Conservation (phyloP, 2,113 vertebrate species). For the Sclerurus mexicanus region DNA sequence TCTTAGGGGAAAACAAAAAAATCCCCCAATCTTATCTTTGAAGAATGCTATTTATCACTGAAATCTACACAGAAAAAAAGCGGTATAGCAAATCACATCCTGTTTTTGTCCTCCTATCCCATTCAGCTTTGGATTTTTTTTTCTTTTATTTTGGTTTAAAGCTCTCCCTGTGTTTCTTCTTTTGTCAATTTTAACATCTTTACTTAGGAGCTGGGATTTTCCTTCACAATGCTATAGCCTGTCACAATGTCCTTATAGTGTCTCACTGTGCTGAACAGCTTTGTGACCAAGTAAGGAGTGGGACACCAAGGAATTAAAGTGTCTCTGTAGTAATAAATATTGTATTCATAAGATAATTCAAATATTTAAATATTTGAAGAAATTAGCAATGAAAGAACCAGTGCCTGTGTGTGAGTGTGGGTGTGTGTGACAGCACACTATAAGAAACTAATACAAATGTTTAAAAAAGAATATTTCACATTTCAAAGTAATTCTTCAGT, state of each 20-base stretch:
- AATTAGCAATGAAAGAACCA: background rate
- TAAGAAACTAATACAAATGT: background rate
- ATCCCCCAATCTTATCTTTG: accelerated
- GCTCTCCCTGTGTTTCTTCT: background rate
- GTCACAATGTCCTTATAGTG: background rate
- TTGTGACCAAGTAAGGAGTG: background rate
- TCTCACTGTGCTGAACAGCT: background rate
- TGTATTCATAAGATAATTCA: background rate
- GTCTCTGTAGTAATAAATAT: background rate
- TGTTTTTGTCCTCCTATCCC: background rate
- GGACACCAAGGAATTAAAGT: background rate
- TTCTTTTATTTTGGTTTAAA: background rate
- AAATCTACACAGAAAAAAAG: background rate
- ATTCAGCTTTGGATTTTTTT: background rate
- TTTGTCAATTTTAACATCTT: background rate
- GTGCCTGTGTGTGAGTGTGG: accelerated
- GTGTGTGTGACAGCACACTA: background rate
- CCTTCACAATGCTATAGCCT: background rate
- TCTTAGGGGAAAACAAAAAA: background rate
- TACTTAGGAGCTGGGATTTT: background rate
- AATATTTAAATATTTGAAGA: background rate
- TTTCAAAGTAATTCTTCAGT: background rate
- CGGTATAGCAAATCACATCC: background rate
- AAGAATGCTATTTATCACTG: background rate
- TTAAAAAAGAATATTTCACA: background rate